Base-by-base conservation (phyloP, 2,888 invertebrate genomes). In the Caenorhabditis sinica region DNA sequence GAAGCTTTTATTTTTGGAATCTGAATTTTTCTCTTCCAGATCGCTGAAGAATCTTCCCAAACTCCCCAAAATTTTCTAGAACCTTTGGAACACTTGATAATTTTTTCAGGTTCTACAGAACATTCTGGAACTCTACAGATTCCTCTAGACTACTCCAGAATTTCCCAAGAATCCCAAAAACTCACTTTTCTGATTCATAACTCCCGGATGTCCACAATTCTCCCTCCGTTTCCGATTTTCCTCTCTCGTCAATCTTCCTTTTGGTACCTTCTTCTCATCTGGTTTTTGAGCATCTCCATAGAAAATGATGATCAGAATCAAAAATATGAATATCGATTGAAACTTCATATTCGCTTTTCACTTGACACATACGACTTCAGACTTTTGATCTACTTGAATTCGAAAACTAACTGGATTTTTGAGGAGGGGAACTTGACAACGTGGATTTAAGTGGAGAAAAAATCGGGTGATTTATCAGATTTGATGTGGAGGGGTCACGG, bases 261-360 rank as follows among this genome's bases (percentile, higher is more conserved):
- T 20, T 8, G 20, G n/a, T n/a, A n/a, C 40, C 13, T 40, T 40
- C 5, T 36, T 36, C 33, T 6, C 33, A 6, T 4, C 5, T 36
- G 33, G 33, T 6, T 40, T 13, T 6, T 2, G 40, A 2, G 6
- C 13, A 11, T 40, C 20, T 49, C 6, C 49, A 49, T 5, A 49
- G 11, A 1, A 6, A 5, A 4, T 6, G n/a, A 49, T 4, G 20
- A n/a, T 49, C 49, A 49, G 49, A 49, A 49, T 49, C 20, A 49
- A n/a, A 49, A 49, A n/a, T 20, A 49, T 20, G 49, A 49, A 49
- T 49, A 49, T 49, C 49, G 49, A 49, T 49, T 49, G 49, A n/a
- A 49, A 49, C 11, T 49, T 20, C 49, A 49, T 49, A n/a, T 49
- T 49, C 49, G 49, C 13, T 13, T 40, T 40, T 13, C 40, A 11